These are phyloP conservation scores for Gymnopithys bicolor DNA, from an alignment of 2,797 vertebrate species.

Conservation along the genomic window DNA sequence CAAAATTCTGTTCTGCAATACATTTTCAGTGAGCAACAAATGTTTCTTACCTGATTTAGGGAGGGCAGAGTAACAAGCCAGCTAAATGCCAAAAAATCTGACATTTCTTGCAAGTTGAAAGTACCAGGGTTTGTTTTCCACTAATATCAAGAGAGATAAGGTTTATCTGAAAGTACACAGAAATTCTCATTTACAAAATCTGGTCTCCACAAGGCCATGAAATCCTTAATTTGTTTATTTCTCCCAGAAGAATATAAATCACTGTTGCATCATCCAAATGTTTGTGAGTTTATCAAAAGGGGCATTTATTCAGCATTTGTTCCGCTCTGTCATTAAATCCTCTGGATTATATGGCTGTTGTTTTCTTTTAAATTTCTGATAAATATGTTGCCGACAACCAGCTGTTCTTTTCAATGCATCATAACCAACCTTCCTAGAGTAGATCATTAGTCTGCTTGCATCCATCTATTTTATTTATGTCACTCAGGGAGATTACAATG, in stretches of 20 bases:
- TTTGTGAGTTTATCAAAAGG: conserved; percentile 59
- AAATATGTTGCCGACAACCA: conserved; percentile 63
- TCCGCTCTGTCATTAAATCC: conserved; percentile 58
- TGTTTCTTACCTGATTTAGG: neutral
- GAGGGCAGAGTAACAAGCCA: neutral
- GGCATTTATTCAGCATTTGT: conserved; percentile 48
- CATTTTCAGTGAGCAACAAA: neutral
- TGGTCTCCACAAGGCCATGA: conserved; percentile 13
- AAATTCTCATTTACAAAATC: conserved; percentile 39
- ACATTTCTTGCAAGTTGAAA: neutral
- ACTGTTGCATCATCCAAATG: conserved; percentile 48
- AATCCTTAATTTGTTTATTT: conserved; percentile 66
- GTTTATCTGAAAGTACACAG: conserved; percentile 31
- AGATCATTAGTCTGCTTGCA: conserved; percentile 25
- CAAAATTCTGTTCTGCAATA: neutral
- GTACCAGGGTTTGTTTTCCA: neutral
- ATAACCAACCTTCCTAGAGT: conserved; percentile 4
- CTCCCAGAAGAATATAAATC: conserved; percentile 63
- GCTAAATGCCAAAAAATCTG: neutral
- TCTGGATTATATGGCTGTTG: conserved; percentile 47
- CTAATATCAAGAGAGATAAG: conserved; percentile 14
- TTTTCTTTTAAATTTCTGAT: conserved; percentile 61
- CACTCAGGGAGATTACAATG: neutral
- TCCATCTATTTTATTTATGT: conserved; percentile 4
- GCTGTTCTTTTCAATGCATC: conserved; percentile 55